phyloP scores from a whole-genome alignment of 2,113 vertebrate genomes.

The Emydura subglobosa region DNA sequence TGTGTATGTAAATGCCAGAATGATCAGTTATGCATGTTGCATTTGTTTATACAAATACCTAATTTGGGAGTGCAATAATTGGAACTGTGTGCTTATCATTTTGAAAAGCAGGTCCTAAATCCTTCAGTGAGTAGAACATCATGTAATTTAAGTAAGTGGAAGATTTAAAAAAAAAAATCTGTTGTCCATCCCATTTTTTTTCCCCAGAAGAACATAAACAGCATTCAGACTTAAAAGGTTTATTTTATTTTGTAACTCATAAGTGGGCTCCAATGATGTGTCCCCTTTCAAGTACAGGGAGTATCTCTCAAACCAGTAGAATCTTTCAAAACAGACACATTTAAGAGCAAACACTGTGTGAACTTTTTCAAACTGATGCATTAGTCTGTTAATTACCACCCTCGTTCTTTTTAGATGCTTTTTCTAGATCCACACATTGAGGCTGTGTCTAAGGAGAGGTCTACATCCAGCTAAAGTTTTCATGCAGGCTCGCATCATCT shows the following conservation, averaged over 20 bases:
- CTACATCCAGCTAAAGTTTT: no score
- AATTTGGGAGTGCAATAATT: not conserved
- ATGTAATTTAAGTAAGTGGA: not conserved
- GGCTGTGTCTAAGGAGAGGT: not conserved
- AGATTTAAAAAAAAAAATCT: not conserved
- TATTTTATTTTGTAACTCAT: not conserved
- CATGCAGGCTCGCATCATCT: fast-evolving
- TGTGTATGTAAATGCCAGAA: not conserved
- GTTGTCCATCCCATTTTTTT: not conserved
- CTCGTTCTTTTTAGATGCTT: not conserved
- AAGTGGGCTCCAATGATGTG: not conserved
- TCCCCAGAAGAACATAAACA: not conserved
- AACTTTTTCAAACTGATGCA: not conserved
- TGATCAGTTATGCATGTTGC: not conserved
- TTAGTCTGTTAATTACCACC: not conserved
- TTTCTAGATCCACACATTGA: not conserved
- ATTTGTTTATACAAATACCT: not conserved
- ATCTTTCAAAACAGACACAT: not conserved
- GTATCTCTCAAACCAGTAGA: not conserved
- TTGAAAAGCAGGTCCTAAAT: not conserved
- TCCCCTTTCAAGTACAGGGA: not conserved
- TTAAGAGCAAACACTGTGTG: not conserved
- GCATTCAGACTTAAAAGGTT: not conserved
- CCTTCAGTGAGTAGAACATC: not conserved
- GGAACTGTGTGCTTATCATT: not conserved